phyloP scores from a whole-genome alignment of 2,888 invertebrate genomes.

The Aphidoletes aphidimyza region DNA sequence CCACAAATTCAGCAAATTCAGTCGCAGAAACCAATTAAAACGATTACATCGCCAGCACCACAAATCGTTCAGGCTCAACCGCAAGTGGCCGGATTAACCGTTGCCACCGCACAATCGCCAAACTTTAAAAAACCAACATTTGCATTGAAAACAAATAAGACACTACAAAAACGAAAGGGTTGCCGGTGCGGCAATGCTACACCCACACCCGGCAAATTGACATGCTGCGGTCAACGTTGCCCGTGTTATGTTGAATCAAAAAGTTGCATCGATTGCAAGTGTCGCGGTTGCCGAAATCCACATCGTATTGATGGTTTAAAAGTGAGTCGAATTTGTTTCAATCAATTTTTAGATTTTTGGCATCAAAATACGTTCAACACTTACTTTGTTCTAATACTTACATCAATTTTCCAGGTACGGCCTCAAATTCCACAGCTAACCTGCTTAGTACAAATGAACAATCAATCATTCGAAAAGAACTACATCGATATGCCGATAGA shows the following conservation, averaged over 20 bases:
- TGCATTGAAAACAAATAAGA: conserved; percentile 54
- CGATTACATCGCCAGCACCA: background rate
- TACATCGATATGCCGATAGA: conserved; percentile 55
- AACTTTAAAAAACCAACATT: conserved; percentile 54
- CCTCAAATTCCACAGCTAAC: conserved; percentile 77
- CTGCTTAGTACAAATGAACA: conserved; percentile 69
- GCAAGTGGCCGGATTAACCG: background rate
- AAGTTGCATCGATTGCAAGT: conserved; percentile 89
- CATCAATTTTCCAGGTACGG: conserved; percentile 68
- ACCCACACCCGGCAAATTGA: conserved; percentile 86
- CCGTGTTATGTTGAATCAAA: conserved; percentile 93
- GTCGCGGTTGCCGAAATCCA: conserved; percentile 92
- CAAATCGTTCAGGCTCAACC: background rate
- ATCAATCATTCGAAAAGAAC: conserved; percentile 59
- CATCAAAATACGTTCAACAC: background rate
- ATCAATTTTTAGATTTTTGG: conserved; percentile 54
- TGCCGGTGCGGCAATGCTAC: conserved; percentile 94
- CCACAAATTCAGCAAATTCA: conserved; percentile 25
- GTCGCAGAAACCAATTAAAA: background rate
- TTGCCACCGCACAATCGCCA: background rate
- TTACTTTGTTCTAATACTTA: conserved; percentile 21
- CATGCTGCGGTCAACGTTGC: conserved; percentile 93
- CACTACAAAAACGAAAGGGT: conserved; percentile 73
- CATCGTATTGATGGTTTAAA: conserved; percentile 84
- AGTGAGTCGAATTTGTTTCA: conserved; percentile 66